These are phyloP conservation scores for Chloropsis cyanopogon DNA, from an alignment of 2,113 vertebrate genomes.

Conservation along the genomic window DNA sequence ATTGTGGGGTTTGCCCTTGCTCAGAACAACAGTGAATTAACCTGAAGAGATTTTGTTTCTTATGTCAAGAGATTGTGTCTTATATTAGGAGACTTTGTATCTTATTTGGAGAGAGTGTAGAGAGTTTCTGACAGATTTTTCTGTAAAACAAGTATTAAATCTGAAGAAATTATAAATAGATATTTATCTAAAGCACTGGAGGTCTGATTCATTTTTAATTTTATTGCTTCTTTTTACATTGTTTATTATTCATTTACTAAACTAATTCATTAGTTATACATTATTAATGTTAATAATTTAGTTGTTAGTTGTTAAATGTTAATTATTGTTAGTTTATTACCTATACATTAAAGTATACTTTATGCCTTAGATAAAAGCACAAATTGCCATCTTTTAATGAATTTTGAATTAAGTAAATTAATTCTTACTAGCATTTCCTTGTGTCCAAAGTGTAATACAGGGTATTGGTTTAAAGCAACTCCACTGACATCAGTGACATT, in stretches of 20 bases:
- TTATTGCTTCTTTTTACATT: not conserved
- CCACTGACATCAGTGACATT: not conserved
- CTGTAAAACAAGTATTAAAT: not conserved
- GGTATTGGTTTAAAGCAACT: not conserved
- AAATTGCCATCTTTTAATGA: not conserved
- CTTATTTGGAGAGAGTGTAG: not conserved
- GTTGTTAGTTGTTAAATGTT: constrained; percentile 5
- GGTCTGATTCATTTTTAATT: not conserved
- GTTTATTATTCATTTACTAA: not conserved
- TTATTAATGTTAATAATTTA: constrained; percentile 14
- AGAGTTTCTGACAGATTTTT: not conserved
- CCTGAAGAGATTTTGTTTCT: not conserved
- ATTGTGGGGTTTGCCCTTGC: not conserved
- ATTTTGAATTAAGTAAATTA: not conserved
- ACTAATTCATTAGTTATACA: not conserved
- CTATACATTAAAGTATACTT: not conserved
- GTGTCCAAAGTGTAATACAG: not conserved
- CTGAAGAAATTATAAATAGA: not conserved
- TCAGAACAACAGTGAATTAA: constrained; percentile 18
- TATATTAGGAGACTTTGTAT: not conserved
- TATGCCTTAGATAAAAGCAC: not conserved
- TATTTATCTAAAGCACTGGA: not conserved
- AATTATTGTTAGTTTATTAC: not conserved
- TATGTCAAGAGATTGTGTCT: not conserved
- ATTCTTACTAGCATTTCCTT: not conserved